Evolutionary conservation across 2,797 vertebrate species (phyloP), one percentile per base, ranked within the genome.

Genomic region (Jordanella pulchra): DNA sequence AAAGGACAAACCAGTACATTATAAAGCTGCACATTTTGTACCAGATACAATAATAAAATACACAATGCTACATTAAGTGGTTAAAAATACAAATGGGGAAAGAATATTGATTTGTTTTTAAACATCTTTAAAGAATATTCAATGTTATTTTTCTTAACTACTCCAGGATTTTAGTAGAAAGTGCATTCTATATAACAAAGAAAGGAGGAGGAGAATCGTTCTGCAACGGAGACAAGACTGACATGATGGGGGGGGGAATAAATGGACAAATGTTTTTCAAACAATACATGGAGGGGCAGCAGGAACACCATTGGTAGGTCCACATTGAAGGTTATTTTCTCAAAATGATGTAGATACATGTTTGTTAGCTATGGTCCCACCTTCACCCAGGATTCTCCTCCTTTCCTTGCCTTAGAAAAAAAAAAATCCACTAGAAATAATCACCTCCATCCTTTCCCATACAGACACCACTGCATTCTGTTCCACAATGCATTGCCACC

Each of bases 11-110:
- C 81, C 71, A 85, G 87, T 87, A 93, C 88, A 88, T 90, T 90
- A 91, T 85, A 92, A 95, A 93, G 92, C 85, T 93, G 94, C 91
- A 93, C 91, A 91, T 93, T 92, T 93, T 93, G 95, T 95, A 95
- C 95, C 95, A 95, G 92, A 95, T 93, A 95, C 93, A 90, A 93
- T 93, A 93, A 94, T 95, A 95, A 93, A 95, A 95, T 91, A 96
- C 87, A 90, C 92, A 93, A 94, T 94, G 94, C 94, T 96, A 96
- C 95, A 95, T 94, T 87, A 91, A 95, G 95, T 95, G 94, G 94
- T 94, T 95, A 95, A 95, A 95, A 95, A 94, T 94, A 95, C 93
- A 94, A 93, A 89, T n/a, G 85, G 86, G 90, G 88, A 82, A 93
- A 94, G 91, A 93, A 94, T 92, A 91, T 90, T 84, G 89, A 89